Evolutionary conservation across 2,888 invertebrate genomes (phyloP).

Genomic region (Lepidocyrtoides sp.): DNA sequence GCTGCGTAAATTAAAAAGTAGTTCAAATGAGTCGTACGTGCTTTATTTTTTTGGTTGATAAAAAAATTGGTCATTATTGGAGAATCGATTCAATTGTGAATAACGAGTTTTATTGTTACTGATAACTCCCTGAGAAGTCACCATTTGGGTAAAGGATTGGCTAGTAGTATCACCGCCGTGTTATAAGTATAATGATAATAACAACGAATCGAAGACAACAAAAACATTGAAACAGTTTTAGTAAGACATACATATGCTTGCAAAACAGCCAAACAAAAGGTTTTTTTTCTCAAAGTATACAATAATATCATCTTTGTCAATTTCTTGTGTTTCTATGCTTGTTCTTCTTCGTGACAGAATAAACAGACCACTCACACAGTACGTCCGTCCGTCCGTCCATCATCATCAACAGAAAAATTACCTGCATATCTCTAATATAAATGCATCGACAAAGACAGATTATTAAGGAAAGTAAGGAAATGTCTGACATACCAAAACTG

Average conservation of each 20-base stretch:
- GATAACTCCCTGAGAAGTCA: constrained; percentile 42
- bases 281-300: background rate
- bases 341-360: constrained; percentile 3
- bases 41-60: background rate
- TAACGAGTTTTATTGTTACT: constrained; percentile 60
- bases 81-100: constrained; percentile 44
- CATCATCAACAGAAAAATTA: background rate
- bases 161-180: background rate
- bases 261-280: background rate
- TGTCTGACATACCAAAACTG: constrained; percentile 22
- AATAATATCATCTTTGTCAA: background rate
- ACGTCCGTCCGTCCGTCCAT: background rate
- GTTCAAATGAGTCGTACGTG: constrained; percentile 57
- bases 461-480: constrained; percentile 55
- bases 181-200: constrained; percentile 7
- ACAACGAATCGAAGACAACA: constrained; percentile 10
- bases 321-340: background rate
- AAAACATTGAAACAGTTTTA: background rate
- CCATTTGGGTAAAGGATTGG: constrained; percentile 17
- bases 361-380: background rate
- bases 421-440: background rate
- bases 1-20: constrained; percentile 73
- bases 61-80: constrained; percentile 59
- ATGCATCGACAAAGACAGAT: constrained; percentile 2
- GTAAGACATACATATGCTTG: background rate